Conservation (phyloP, 2,113 vertebrate genomes). For the Diadophis punctatus region DNA sequence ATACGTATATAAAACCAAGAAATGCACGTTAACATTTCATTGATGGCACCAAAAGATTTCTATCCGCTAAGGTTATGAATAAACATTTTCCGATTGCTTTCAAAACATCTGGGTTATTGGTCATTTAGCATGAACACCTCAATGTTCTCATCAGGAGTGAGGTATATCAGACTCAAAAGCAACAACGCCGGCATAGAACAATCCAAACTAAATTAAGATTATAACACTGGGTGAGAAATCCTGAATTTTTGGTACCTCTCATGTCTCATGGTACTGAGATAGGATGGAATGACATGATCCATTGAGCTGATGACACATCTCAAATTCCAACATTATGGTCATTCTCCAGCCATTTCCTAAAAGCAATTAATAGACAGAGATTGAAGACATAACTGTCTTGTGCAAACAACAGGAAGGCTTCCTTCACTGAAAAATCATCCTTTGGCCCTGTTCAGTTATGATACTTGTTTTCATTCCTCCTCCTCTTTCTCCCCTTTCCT, state of each 20-base stretch:
- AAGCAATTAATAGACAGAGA: too few relatives aligned
- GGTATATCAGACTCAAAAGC: background rate
- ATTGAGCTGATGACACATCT: too few relatives aligned
- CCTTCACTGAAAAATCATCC: conserved; percentile 64
- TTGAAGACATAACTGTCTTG: background rate
- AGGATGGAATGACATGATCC: background rate
- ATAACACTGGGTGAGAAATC: background rate
- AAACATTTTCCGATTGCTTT: background rate
- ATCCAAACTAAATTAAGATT: background rate
- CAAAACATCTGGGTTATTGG: background rate
- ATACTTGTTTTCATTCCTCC: conserved; percentile 47
- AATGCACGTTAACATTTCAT: background rate
- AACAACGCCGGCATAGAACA: background rate
- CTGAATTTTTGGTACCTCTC: background rate
- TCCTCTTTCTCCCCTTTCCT: background rate
- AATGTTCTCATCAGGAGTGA: background rate
- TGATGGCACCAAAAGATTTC: background rate
- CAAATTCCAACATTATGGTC: background rate
- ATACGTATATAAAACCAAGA: background rate
- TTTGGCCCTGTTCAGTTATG: conserved; percentile 73
- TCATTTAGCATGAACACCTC: background rate
- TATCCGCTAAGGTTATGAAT: background rate
- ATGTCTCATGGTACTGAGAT: background rate
- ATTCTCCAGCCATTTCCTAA: background rate
- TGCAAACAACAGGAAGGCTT: conserved; percentile 65